Evolutionary conservation across 2,113 vertebrate species (phyloP).

Genomic region (Oenanthe melanoleuca): DNA sequence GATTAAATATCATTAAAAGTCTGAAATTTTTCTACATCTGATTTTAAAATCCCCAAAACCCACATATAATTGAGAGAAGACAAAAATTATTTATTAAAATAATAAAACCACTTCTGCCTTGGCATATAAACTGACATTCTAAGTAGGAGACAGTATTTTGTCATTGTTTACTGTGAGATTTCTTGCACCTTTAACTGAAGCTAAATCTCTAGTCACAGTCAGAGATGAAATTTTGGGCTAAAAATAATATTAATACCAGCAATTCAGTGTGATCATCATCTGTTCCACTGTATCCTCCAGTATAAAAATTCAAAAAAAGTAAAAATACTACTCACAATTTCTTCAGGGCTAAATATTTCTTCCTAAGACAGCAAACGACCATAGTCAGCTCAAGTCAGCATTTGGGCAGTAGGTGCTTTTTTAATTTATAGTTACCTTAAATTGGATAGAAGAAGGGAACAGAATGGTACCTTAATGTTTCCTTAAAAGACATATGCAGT

Average conservation of each 20-base stretch:
- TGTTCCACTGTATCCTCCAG: not conserved
- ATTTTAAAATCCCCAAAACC: not conserved
- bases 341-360: slow-evolving; percentile 46
- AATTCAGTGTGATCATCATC: not conserved
- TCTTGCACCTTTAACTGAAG: not conserved
- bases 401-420: not conserved
- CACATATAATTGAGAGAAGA: not conserved
- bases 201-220: not conserved
- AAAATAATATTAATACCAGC: not conserved
- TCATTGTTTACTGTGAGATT: not conserved
- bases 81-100: not conserved
- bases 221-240: not conserved
- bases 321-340: slow-evolving; percentile 21
- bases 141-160: not conserved
- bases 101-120: not conserved
- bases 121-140: not conserved
- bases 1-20: not conserved
- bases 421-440: not conserved
- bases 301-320: not conserved
- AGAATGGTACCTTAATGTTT: not conserved
- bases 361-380: slow-evolving; percentile 13
- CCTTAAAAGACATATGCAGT: not conserved
- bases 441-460: not conserved
- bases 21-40: not conserved
- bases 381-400: not conserved